A percentile compares a stretch with the other conserved stretches of the same genome.
Conservation (phyloP, 2,888 invertebrate species). For the Lasioglossum figueresi region DNA sequence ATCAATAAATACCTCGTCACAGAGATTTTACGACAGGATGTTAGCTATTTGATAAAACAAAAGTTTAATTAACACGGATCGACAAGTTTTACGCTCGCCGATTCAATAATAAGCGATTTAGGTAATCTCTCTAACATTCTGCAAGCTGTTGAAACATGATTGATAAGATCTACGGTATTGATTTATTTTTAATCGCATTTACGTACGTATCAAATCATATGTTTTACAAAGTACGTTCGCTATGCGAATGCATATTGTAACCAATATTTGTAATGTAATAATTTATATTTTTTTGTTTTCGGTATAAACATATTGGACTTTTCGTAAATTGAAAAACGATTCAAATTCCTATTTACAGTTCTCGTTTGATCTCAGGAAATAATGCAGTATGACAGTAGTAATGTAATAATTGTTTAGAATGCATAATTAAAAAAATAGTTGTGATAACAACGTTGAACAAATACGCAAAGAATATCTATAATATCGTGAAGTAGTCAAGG, state of each 20-base stretch:
- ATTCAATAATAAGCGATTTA: conserved; percentile 8
- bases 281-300: not conserved
- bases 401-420: not conserved
- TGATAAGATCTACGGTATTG: not conserved
- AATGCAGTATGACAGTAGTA: not conserved
- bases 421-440: not conserved
- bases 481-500: not conserved
- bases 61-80: not conserved
- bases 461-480: not conserved
- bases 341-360: not conserved
- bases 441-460: not conserved
- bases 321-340: not conserved
- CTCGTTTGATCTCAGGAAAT: no score
- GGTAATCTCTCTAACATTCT: conserved; percentile 29
- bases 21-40: conserved; percentile 22
- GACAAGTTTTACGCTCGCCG: not conserved
- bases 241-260: not conserved
- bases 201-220: not conserved
- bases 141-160: conserved; percentile 8
- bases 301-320: not conserved
- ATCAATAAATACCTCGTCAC: conserved; percentile 14
- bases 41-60: conserved; percentile 25
- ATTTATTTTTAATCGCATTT: conserved; percentile 12
- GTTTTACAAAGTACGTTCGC: not conserved
- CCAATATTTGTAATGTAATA: not conserved